A percentile compares a stretch with the other conserved stretches of the same genome.
phyloP scores from a whole-genome alignment of 37 sponge, comb jelly and placozoan genomes.

The Crambe crambe region DNA sequence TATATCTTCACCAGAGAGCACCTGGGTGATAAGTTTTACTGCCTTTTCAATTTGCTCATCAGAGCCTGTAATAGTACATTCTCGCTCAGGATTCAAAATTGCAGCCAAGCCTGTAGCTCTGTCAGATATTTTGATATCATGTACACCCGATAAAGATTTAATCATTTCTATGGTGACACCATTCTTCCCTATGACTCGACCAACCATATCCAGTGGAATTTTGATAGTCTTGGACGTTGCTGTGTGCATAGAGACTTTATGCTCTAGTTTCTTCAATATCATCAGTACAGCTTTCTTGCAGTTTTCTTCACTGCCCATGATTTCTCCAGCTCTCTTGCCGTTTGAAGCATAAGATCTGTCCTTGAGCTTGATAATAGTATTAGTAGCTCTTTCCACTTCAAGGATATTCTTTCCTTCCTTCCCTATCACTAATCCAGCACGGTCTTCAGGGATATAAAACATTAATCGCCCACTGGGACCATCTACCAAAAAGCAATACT shows the following conservation, averaged over 20 bases:
- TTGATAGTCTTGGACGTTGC: constrained; percentile 22
- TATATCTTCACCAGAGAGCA: constrained; percentile 18
- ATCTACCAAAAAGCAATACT: background rate
- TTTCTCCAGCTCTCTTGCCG: constrained; percentile 12
- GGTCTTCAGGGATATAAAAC: constrained; percentile 47
- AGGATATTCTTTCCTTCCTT: constrained; percentile 68
- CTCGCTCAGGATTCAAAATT: background rate
- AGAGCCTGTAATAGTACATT: constrained; percentile 39
- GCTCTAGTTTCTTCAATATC: constrained; percentile 21
- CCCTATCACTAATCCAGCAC: constrained; percentile 78
- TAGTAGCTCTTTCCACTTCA: constrained; percentile 59
- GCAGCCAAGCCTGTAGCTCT: background rate
- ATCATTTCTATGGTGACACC: constrained; percentile 22
- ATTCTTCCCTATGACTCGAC: constrained; percentile 38
- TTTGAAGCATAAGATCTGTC: background rate
- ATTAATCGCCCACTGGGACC: background rate
- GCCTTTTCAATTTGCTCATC: constrained; percentile 31
- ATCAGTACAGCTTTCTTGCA: constrained; percentile 31
- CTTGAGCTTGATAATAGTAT: constrained; percentile 52
- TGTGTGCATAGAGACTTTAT: constrained; percentile 10
- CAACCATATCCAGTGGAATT: constrained; percentile 13
- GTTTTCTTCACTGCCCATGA: constrained; percentile 47
- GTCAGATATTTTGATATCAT: constrained; percentile 6
- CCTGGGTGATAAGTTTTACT: constrained; percentile 20
- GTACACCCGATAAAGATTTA: constrained; percentile 37